Conservation (phyloP, 2,113 vertebrate species). For the Cichladusa arquata region DNA sequence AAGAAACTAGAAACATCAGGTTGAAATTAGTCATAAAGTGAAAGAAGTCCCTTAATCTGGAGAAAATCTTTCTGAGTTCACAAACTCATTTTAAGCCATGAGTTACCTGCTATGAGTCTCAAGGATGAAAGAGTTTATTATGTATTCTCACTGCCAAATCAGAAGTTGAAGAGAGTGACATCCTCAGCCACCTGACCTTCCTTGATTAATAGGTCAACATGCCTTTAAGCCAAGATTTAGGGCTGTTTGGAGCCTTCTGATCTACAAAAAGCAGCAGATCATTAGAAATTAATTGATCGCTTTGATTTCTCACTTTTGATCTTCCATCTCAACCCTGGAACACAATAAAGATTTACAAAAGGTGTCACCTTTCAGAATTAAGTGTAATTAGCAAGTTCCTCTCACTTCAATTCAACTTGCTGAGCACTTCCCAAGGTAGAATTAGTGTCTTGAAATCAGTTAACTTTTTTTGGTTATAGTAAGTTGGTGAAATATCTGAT, state of each 20-base stretch:
- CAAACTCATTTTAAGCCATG: not conserved
- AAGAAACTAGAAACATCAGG: not conserved
- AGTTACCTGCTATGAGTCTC: not conserved
- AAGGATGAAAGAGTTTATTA: not conserved
- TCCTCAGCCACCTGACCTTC: slow-evolving; percentile 10
- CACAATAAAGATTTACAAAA: slow-evolving; percentile 8
- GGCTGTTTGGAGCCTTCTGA: not conserved
- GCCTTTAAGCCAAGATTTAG: slow-evolving; percentile 9
- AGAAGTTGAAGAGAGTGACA: not conserved
- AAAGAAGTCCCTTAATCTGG: not conserved
- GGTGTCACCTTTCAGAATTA: not conserved
- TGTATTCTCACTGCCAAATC: not conserved
- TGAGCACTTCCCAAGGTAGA: not conserved
- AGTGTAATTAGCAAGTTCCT: not conserved
- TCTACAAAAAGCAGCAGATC: not conserved
- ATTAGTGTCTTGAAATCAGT: not conserved
- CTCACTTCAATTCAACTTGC: not conserved
- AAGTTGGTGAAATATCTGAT: not conserved
- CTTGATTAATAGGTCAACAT: slow-evolving; percentile 5
- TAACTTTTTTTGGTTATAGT: not conserved
- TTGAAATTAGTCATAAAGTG: not conserved
- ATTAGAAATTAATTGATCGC: slow-evolving; percentile 2
- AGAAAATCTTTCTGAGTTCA: not conserved
- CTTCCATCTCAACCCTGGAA: not conserved
- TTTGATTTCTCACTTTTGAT: not conserved